Conservation (phyloP, 2,888 invertebrate species). For the Apodemia hepburni region DNA sequence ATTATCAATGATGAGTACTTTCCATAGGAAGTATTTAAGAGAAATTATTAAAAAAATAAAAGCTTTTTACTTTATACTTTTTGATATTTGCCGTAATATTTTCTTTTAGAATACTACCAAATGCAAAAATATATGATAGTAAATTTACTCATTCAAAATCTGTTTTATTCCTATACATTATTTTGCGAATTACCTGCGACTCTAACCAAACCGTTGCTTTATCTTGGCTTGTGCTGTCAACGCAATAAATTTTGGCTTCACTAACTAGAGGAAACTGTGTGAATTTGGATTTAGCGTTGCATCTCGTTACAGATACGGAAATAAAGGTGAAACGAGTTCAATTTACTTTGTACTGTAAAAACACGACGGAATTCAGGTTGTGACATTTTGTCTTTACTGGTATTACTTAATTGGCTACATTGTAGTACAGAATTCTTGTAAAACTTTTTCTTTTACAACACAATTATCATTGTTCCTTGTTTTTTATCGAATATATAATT, state of each 20-base stretch:
- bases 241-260: conserved; percentile 5
- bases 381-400: neutral
- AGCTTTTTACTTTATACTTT: no score
- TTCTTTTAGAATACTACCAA: no score
- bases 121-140: no score
- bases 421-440: neutral
- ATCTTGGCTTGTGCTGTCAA: conserved; percentile 3
- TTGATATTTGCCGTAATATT: no score
- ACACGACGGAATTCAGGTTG: neutral
- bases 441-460: neutral
- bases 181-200: neutral
- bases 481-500: no score
- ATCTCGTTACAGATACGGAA: conserved; percentile 9
- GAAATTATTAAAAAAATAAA: no score
- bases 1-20: no score
- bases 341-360: conserved; percentile 14
- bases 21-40: no score
- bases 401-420: conserved; percentile 1
- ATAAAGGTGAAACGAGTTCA: conserved; percentile 5
- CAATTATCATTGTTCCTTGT: neutral
- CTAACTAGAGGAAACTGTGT: neutral
- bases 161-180: neutral
- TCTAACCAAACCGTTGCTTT: neutral
- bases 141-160: no score
- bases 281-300: conserved; percentile 11